Evolutionary conservation across 2,888 invertebrate species (phyloP).

Genomic region (Lamellibrachia columna): DNA sequence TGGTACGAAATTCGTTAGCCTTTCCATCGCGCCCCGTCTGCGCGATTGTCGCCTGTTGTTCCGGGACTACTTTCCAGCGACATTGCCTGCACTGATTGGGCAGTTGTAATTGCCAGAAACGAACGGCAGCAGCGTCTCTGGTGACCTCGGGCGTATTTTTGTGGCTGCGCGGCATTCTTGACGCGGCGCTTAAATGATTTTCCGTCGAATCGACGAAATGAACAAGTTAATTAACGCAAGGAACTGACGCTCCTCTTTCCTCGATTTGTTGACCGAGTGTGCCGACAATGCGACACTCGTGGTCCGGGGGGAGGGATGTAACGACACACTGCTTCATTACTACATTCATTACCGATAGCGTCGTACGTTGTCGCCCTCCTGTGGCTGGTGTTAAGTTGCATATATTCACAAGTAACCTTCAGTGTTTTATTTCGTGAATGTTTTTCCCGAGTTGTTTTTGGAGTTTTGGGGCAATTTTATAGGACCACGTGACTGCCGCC

Average conservation of each 20-base stretch:
- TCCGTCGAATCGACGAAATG: conserved; percentile 12
- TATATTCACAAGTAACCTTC: background rate
- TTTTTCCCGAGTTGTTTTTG: background rate
- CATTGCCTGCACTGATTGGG: background rate
- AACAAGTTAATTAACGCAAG: conserved; percentile 6
- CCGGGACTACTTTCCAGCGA: conserved; percentile 9
- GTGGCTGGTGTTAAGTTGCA: background rate
- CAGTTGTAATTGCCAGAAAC: background rate
- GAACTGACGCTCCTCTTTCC: background rate
- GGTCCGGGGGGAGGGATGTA: background rate
- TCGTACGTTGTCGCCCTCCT: background rate
- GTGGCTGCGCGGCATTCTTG: background rate
- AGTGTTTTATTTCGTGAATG: background rate
- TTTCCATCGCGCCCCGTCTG: background rate
- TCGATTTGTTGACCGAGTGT: background rate
- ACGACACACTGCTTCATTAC: background rate
- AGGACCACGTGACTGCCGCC: background rate
- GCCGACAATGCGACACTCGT: background rate
- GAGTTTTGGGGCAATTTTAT: background rate
- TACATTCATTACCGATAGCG: background rate
- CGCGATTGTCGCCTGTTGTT: background rate
- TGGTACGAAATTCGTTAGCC: background rate
- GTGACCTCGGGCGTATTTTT: background rate
- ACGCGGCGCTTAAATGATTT: conserved; percentile 16
- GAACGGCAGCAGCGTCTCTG: background rate